Evolutionary conservation across 2,888 invertebrate genomes (phyloP).

Genomic region (Heteromurus nitidus): DNA sequence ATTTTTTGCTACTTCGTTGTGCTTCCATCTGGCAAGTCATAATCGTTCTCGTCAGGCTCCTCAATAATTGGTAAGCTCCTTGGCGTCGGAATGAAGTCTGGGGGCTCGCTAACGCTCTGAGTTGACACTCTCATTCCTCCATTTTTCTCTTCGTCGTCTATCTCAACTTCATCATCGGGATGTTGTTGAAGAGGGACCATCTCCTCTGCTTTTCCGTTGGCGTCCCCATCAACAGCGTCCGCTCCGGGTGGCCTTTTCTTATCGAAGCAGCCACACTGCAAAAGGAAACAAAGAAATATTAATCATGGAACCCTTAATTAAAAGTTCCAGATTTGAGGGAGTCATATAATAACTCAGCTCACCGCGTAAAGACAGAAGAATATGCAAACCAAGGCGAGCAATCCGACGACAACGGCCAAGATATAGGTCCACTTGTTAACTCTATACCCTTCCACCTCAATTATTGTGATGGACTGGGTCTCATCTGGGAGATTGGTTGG

Average conservation of each 20-base stretch:
- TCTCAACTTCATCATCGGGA: not conserved
- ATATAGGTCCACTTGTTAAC: conserved; percentile 39
- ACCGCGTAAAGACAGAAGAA: conserved; percentile 42
- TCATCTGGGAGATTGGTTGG: conserved; percentile 38
- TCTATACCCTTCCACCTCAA: conserved; percentile 34
- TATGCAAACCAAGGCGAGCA: conserved; percentile 25
- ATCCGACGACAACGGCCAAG: conserved; percentile 38
- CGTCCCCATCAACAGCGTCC: conserved; percentile 14
- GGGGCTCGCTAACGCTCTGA: too few species aligned
- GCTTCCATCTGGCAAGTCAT: too few species aligned
- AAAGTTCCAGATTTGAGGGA: not conserved
- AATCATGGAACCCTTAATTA: not conserved
- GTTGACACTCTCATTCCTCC: too few species aligned
- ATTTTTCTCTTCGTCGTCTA: too few species aligned
- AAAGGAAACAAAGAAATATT: conserved; percentile 6
- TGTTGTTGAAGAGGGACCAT: conserved; percentile 11
- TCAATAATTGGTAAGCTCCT: too few species aligned
- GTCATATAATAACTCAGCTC: not conserved
- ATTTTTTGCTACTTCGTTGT: too few species aligned
- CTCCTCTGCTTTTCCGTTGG: conserved; percentile 11
- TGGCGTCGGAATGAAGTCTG: too few species aligned
- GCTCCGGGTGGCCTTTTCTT: conserved; percentile 35
- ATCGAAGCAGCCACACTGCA: conserved; percentile 61
- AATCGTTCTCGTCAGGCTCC: too few species aligned
- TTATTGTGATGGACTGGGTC: conserved; percentile 20